Conservation (phyloP, 2,797 vertebrate species). For the Myripristis jacobus region DNA sequence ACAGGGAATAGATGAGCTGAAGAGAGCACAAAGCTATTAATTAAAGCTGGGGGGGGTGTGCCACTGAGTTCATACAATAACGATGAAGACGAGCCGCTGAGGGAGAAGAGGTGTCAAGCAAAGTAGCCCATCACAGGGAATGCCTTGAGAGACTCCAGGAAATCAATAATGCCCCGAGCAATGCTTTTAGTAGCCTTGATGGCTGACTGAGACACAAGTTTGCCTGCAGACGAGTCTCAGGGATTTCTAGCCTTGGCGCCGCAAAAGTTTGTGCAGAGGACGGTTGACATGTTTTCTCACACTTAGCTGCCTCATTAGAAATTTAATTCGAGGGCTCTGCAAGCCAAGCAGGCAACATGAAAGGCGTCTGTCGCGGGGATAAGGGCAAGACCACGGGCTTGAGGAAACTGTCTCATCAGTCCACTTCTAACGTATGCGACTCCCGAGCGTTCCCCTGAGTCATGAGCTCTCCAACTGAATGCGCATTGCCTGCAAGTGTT, state of each 20-base stretch:
- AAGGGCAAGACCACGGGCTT: background rate
- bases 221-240: background rate
- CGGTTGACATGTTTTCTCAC: conserved; percentile 37
- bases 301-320: conserved; percentile 39
- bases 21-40: conserved; percentile 72
- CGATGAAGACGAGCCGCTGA: conserved; percentile 47
- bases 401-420: conserved; percentile 39
- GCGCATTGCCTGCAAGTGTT: conserved; percentile 21
- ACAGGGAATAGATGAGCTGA: conserved; percentile 60
- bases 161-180: conserved; percentile 53
- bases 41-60: conserved; percentile 50
- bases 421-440: conserved; percentile 1
- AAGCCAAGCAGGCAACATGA: conserved; percentile 29
- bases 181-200: conserved; percentile 45
- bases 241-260: conserved; percentile 12
- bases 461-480: conserved; percentile 12
- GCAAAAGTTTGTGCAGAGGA: conserved; percentile 40
- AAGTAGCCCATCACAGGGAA: conserved; percentile 55
- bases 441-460: conserved; percentile 9
- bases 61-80: conserved; percentile 54
- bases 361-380: conserved; percentile 12
- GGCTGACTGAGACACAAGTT: conserved; percentile 21
- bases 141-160: conserved; percentile 35
- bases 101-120: conserved; percentile 58
- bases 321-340: conserved; percentile 34